A percentile compares a stretch with the other conserved stretches of the same genome.
These are phyloP conservation scores for Capreolus pygargus DNA, from an alignment of 2,113 vertebrate species.

Conservation along the genomic window DNA sequence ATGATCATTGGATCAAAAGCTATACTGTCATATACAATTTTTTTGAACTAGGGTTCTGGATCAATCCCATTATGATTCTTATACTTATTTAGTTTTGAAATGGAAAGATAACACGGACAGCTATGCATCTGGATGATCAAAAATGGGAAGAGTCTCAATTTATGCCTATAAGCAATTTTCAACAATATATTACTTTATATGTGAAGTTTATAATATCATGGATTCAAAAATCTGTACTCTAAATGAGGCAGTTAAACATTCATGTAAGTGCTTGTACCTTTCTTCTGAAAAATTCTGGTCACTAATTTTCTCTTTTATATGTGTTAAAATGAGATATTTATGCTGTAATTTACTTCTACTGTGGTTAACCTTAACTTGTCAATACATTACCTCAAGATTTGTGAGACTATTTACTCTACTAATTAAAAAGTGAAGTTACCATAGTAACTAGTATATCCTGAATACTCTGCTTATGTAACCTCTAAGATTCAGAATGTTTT, in stretches of 20 bases:
- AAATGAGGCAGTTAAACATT: conserved; percentile 14
- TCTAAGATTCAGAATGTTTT: conserved; percentile 56
- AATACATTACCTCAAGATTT: conserved; percentile 62
- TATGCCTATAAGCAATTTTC: not conserved
- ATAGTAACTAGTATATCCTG: conserved; percentile 63
- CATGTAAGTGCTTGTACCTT: not conserved
- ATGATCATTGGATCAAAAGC: not conserved
- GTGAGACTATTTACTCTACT: conserved; percentile 68
- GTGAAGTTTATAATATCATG: not conserved
- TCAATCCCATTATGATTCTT: not conserved
- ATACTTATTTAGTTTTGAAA: not conserved
- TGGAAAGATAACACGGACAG: not conserved
- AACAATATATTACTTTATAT: not conserved
- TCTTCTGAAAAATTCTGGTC: not conserved
- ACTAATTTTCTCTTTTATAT: conserved; percentile 26
- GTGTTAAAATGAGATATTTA: conserved; percentile 38
- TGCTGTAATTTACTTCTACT: conserved; percentile 45
- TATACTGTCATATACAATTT: not conserved
- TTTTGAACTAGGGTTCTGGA: not conserved
- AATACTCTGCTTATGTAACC: conserved; percentile 41
- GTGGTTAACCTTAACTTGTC: conserved; percentile 53
- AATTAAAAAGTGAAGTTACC: conserved; percentile 72
- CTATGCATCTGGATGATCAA: not conserved
- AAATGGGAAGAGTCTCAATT: not conserved
- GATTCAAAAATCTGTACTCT: not conserved